A percentile compares a stretch with the other conserved stretches of the same genome.
Conservation (phyloP, 2,113 vertebrate genomes). For the Rhinolophus ferrumequinum region DNA sequence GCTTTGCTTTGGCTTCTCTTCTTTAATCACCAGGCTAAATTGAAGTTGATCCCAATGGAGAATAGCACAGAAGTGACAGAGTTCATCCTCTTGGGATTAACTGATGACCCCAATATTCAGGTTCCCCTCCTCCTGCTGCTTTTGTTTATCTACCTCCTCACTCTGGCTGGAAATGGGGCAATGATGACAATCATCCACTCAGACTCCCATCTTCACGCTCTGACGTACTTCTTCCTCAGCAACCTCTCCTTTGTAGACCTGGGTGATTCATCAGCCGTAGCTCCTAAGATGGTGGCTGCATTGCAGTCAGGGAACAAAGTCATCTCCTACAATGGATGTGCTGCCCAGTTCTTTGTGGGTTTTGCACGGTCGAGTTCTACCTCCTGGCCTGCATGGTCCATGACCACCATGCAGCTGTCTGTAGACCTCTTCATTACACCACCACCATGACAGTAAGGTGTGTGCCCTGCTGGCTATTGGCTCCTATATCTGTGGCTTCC, state of each 20-base stretch:
- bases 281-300: slow-evolving; percentile 38
- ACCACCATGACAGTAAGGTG: slow-evolving; percentile 42
- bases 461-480: background rate
- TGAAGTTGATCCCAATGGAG: background rate
- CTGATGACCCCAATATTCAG: slow-evolving; percentile 58
- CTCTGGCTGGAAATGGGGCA: slow-evolving; percentile 54
- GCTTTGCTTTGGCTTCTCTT: background rate
- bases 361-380: slow-evolving; percentile 67
- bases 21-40: background rate
- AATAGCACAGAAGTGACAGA: slow-evolving; percentile 40
- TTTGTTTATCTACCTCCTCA: slow-evolving; percentile 58
- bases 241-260: slow-evolving; percentile 66
- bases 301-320: slow-evolving; percentile 53
- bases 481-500: slow-evolving; percentile 62
- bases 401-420: slow-evolving; percentile 55
- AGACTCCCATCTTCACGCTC: slow-evolving; percentile 43
- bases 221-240: slow-evolving; percentile 70
- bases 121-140: slow-evolving; percentile 54
- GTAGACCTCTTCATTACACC: slow-evolving; percentile 59
- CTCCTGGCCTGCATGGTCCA: slow-evolving; percentile 67
- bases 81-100: slow-evolving; percentile 70
- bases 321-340: slow-evolving; percentile 61
- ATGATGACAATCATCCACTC: slow-evolving; percentile 21
- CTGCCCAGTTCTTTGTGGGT: slow-evolving; percentile 60
- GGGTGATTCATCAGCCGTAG: slow-evolving; percentile 53